Evolutionary conservation across 1,140 invertebrate species (phyloP).

Genomic region (Oedothorax gibbosus): DNA sequence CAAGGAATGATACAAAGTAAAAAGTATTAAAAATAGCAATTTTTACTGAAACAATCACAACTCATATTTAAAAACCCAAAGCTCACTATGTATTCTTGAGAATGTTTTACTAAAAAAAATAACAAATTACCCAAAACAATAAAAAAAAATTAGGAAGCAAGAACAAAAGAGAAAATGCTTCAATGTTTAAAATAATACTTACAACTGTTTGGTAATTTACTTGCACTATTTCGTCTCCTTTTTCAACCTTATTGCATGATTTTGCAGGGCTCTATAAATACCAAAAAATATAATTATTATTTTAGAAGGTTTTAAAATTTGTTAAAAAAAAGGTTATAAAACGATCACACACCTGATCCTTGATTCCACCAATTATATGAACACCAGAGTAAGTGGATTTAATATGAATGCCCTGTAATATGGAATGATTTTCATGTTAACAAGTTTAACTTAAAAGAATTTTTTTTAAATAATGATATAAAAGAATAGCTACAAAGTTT

Average conservation of each 20-base stretch:
- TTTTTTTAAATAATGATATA: too few species aligned
- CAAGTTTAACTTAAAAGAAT: too few species aligned
- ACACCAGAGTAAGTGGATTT: conserved; percentile 86
- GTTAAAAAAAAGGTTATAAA: conserved; percentile 63
- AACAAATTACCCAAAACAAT: too few species aligned
- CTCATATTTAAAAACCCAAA: too few species aligned
- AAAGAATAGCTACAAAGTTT: too few species aligned
- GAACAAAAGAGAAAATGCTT: not conserved
- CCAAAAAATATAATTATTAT: not conserved
- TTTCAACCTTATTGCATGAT: conserved; percentile 88
- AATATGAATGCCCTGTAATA: conserved; percentile 81
- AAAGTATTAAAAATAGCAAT: too few species aligned
- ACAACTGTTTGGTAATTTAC: conserved; percentile 91
- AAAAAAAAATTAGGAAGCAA: not conserved
- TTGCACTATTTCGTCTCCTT: conserved; percentile 93
- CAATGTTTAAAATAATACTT: conserved; percentile 24
- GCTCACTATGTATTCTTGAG: too few species aligned
- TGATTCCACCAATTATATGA: conserved; percentile 87
- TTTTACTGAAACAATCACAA: too few species aligned
- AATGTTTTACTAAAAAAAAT: too few species aligned
- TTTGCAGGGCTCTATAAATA: conserved; percentile 70
- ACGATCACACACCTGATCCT: conserved; percentile 73
- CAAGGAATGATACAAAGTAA: too few species aligned
- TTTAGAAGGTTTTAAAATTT: not conserved
- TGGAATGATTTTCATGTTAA: not conserved